Evolutionary conservation across 2,797 vertebrate species (phyloP).

Genomic region (Parauchenoglanis ngamensis): DNA sequence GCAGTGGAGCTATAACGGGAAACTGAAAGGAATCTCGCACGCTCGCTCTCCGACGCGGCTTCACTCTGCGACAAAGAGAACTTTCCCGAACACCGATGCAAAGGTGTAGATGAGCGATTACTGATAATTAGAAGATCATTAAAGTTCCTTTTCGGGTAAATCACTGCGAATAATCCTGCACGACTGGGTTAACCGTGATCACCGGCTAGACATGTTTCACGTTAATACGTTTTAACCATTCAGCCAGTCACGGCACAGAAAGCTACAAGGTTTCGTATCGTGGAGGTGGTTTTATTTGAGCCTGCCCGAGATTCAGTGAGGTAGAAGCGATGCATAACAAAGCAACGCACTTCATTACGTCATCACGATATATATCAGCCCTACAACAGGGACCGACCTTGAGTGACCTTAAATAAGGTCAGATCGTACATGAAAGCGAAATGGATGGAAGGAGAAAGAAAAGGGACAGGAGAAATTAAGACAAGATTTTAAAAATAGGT

Average conservation of each 20-base stretch:
- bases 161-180: neutral
- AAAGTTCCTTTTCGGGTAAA: neutral
- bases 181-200: neutral
- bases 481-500: neutral
- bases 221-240: neutral
- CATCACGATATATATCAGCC: neutral
- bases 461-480: neutral
- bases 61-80: conserved; percentile 30
- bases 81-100: conserved; percentile 19
- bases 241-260: neutral
- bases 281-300: neutral
- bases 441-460: neutral
- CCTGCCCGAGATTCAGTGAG: neutral
- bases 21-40: conserved; percentile 41
- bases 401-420: neutral
- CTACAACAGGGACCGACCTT: neutral
- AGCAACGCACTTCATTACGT: neutral
- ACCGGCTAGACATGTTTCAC: neutral
- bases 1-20: conserved; percentile 33
- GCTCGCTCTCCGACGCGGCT: conserved; percentile 15
- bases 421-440: neutral
- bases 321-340: neutral
- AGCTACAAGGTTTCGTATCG: neutral
- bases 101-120: neutral
- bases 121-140: neutral